Evolutionary conservation across 2,888 invertebrate species (phyloP).

Genomic region (Dasysyrphus tricinctus): DNA sequence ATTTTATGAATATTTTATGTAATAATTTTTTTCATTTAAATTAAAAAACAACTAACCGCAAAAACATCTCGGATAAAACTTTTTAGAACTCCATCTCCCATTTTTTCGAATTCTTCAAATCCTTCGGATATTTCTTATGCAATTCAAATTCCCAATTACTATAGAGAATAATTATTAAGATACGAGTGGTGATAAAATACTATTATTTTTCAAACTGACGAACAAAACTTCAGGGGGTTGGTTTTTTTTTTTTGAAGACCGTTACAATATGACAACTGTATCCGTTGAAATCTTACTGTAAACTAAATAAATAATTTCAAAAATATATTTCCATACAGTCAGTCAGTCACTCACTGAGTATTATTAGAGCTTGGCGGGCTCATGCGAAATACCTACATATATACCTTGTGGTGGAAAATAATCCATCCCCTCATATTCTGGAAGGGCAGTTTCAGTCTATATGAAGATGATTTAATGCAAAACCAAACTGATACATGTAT

Average conservation of each 20-base stretch:
- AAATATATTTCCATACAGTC: constrained; percentile 48
- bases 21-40: neutral
- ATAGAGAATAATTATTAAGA: neutral
- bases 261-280: constrained; percentile 35
- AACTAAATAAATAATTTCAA: constrained; percentile 54
- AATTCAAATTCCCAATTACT: neutral
- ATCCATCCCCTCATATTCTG: constrained; percentile 35
- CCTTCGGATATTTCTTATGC: constrained; percentile 25
- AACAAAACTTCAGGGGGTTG: neutral
- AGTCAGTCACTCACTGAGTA: neutral
- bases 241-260: constrained; percentile 18
- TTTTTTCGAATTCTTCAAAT: constrained; percentile 55
- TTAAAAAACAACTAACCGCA: constrained; percentile 79
- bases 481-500: constrained; percentile 28
- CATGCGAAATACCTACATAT: constrained; percentile 40
- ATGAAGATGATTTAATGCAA: constrained; percentile 51
- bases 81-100: constrained; percentile 81
- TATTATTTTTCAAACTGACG: neutral
- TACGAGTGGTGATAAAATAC: neutral
- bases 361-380: constrained; percentile 7
- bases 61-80: constrained; percentile 82
- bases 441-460: constrained; percentile 30
- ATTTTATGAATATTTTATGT: neutral
- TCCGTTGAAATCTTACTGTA: constrained; percentile 54
- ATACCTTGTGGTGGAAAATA: constrained; percentile 34